Evolutionary conservation across 2,797 vertebrate species (phyloP), one percentile per base, ranked within the genome.

Genomic region (Tenualosa ilisha): DNA sequence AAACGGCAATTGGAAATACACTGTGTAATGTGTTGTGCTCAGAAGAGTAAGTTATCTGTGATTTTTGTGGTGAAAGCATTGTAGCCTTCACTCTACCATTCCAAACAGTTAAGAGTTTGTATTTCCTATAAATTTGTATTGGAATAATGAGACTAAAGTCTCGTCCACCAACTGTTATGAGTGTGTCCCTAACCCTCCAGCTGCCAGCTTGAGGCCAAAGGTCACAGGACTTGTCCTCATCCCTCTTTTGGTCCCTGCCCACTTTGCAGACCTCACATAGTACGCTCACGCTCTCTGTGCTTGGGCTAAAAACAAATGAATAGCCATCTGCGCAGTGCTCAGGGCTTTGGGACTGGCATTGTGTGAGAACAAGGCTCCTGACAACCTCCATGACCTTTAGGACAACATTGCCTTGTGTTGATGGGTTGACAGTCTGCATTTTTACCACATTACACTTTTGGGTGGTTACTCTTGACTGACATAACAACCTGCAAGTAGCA

Each of bases 161-260:
- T 79, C 20, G 20, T 46, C 2, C n/a, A 15, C 72, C 37, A 40
- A 75, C 68, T 79, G 72, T 46, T 6, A 79, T 20, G 17, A 9
- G 72, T 79, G 37, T 40, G 43, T 20, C 72, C 40, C 40, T 43
- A 43, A 79, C 72, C 72, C 17, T 79, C 72, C 72, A 79, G 72
- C 72, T 79, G 72, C 72, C 72, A 79, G 72, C 7, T 43, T 43
- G 40, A 79, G 40, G 72, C 46, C 40, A 22, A 79, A 79, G 72
- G 37, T 40, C 17, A 79, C 13, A 79, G 22, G 37, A 79, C 72
- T 22, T 40, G 37, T 46, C 26, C 72, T 46, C 40, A 79, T 79
- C 37, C 72, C 72, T 79, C 72, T 79, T 79, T 22, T 79, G 72
- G 11, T 40, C 8, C 17, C 22, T 17, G 22, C 40, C 26, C 15